Base-by-base conservation (phyloP, 2,888 invertebrate genomes). In the Tortricodes alternella region DNA sequence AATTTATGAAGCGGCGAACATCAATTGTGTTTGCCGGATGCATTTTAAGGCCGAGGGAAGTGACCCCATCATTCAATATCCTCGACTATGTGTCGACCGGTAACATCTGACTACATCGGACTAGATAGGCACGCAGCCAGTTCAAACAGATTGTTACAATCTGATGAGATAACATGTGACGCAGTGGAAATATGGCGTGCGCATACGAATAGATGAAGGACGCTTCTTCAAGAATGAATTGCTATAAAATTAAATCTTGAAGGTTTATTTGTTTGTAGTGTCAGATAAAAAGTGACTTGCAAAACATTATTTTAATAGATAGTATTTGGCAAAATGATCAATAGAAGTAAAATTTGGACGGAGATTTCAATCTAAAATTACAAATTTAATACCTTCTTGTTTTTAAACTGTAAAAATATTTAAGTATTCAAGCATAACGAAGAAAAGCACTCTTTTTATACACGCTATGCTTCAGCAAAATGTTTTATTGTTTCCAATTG, bases 21-120 rank as follows among this genome's bases (percentile, higher is more conserved):
- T 55, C 41, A 48, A 59, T 37, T 41, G 32, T 21, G 37, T 44
- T 48, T 49, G 60, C 63, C 70, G 71, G 70, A 70, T 68, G 67
- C 63, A 60, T 61, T 64, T 53, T 64, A 66, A 71, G 67, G 69
- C 52, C 69, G 58, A 15, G 50, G 60, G 61, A 59, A 63, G 58
- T 56, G 68, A 67, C 67, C 75, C 71, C 81, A 83, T 85, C 77
- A 85, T 85, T 63, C 76, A 84, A 85, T 85, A 82, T 84, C 80
- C 83, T 76, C n/a, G n/a, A 53, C 62, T 62, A 59, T 53, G 56
- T 43, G 49, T 56, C 51, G 65, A 64, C 70, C 67, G 67, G 73
- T 66, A 64, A 32, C 63, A 65, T 68, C 73, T 68, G 67, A 71
- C 67, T 68, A 58, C 63, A 9, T 13, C 5, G 50, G 32, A 51